phyloP scores from a whole-genome alignment of 2,888 invertebrate genomes.

The Pecten maximus region DNA sequence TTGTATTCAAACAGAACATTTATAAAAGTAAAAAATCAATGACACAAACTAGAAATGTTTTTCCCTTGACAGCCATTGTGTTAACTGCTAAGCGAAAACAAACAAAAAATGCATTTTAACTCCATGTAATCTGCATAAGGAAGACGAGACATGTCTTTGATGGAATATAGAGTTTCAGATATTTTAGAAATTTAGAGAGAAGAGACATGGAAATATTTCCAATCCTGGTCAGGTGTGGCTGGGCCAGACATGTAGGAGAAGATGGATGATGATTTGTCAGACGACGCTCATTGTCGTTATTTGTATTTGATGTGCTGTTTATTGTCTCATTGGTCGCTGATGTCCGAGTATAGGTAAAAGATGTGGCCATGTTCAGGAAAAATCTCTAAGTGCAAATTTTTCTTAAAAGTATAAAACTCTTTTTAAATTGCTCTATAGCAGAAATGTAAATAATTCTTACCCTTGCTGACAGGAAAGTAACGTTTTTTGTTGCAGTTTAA shows the following conservation, averaged over 20 bases:
- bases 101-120: neutral
- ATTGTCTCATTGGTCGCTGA: neutral
- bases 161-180: neutral
- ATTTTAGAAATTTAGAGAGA: neutral
- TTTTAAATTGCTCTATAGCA: neutral
- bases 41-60: neutral
- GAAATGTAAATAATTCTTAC: neutral
- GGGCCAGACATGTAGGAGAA: neutral
- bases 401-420: neutral
- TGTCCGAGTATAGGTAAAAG: neutral
- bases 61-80: neutral
- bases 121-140: neutral
- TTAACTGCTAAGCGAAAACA: neutral
- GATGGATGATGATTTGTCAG: constrained; percentile 20
- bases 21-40: neutral
- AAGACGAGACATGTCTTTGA: neutral
- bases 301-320: constrained; percentile 2
- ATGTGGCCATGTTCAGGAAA: neutral
- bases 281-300: neutral
- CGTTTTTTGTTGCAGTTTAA: constrained; percentile 6
- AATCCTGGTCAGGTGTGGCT: neutral
- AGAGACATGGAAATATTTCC: neutral
- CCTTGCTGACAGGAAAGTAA: constrained; percentile 14
- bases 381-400: constrained; percentile 3
- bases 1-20: neutral